These are phyloP conservation scores for Paragorgia papillata DNA, from an alignment of 92 coral and sea anemone genomes.

Conservation along the genomic window DNA sequence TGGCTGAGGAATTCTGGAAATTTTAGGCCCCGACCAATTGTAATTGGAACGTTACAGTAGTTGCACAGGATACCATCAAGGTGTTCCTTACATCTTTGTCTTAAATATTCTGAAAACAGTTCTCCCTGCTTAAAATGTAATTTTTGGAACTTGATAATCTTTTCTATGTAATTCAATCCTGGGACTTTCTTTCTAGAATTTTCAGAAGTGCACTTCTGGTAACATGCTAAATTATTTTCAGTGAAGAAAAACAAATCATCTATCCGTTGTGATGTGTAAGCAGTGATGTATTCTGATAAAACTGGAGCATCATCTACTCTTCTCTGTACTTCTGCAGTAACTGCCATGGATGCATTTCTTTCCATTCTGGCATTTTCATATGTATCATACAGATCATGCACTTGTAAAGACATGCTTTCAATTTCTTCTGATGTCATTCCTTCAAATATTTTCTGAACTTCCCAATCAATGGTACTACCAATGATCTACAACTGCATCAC, in stretches of 20 bases:
- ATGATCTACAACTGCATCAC: conserved; percentile 36
- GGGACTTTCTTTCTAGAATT: conserved; percentile 33
- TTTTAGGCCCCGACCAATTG: too few species aligned
- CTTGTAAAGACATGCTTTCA: conserved; percentile 12
- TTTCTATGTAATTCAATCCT: conserved; percentile 23
- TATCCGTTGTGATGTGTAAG: conserved; percentile 20
- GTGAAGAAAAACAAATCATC: conserved; percentile 40
- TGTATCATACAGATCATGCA: neutral
- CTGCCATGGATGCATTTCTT: conserved; percentile 33
- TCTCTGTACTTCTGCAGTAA: conserved; percentile 43
- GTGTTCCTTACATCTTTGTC: conserved; percentile 37
- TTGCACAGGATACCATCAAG: conserved; percentile 29
- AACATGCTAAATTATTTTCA: conserved; percentile 26
- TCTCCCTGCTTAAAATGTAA: conserved; percentile 35
- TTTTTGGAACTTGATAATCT: conserved; percentile 16
- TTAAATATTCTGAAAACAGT: conserved; percentile 47
- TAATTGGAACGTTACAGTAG: too few species aligned
- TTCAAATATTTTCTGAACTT: conserved; percentile 26
- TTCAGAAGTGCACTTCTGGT: conserved; percentile 40
- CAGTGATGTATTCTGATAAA: conserved; percentile 32
- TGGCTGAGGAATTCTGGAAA: conserved; percentile 40
- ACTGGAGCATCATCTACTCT: conserved; percentile 44
- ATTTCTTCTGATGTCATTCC: conserved; percentile 36
- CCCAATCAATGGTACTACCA: conserved; percentile 44
- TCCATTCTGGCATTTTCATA: conserved; percentile 36